Evolutionary conservation across 2,888 invertebrate species (phyloP), one percentile per base, ranked within the genome.

Genomic region (Orthosia cruda): DNA sequence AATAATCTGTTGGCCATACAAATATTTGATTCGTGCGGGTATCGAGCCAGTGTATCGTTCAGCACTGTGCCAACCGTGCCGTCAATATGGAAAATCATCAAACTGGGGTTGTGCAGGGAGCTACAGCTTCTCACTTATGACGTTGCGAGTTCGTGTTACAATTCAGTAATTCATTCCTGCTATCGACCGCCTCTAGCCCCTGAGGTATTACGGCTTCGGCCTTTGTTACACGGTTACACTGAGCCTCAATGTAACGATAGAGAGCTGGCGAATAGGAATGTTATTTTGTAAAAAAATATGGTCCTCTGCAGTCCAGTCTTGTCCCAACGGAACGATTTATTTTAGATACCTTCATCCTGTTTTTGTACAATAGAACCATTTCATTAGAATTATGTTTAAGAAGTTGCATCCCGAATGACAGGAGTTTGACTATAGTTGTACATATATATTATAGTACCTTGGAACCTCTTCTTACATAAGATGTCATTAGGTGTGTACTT

Each of bases 141-240:
- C 26, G 26, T 15, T 47, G n/a, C n/a, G 15, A 67, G 59, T 67
- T 67, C 23, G 58, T 15, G 23, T 26, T 59, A 47, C 13, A 62
- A 49, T 62, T 61, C 20, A 62, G n/a, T 68, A 20, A 68, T 47
- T 20, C 16, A 49, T 47, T 59, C 26, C 26, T 47, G 15, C 18
- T 62, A 32, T 47, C n/a, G 16, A 23, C n/a, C n/a, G n/a, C n/a
- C n/a, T n/a, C n/a, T 40, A 18, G 55, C 20, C 3, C 12, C 12
- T 20, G 20, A 32, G 26, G 9, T 64, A 50, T 47, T 20, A 23
- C 18, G 9, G 13, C 9, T 16, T 45, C 15, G 45, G 61, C 20
- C 40, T 64, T 40, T 40, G 20, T 20, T 40, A 32, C 9, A 18
- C 4, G 26, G 12, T 26, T 15, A 12, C 23, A 59, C 20, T 20